These are phyloP conservation scores for Acanthurus leucopareius DNA, from an alignment of 2,797 vertebrate genomes.

Conservation along the genomic window DNA sequence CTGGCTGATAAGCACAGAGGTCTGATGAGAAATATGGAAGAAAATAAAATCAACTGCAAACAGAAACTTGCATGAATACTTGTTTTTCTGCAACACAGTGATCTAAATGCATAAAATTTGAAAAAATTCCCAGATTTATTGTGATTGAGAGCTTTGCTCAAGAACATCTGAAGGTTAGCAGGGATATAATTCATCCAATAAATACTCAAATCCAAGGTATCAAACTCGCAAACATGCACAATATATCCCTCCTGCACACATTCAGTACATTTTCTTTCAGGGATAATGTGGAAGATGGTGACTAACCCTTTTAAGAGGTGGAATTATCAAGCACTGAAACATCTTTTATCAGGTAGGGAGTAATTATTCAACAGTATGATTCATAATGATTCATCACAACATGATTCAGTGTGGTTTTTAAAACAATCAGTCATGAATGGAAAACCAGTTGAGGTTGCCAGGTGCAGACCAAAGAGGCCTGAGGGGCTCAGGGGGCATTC, in stretches of 20 bases:
- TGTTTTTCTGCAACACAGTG: not conserved
- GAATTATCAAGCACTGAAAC: not conserved
- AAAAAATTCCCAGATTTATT: too few species aligned
- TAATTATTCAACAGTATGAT: not conserved
- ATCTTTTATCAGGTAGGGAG: not conserved
- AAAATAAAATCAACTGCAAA: not conserved
- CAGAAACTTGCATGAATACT: not conserved
- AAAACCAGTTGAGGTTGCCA: not conserved
- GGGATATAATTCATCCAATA: not conserved
- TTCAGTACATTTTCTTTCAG: not conserved
- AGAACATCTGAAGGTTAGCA: not conserved
- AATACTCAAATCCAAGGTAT: not conserved
- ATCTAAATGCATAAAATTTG: not conserved
- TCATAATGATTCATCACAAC: too few species aligned
- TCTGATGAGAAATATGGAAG: not conserved
- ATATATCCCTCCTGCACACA: not conserved
- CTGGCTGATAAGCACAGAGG: constrained; percentile 12
- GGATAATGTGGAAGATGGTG: not conserved
- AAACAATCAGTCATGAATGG: constrained; percentile 1
- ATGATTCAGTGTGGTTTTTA: not conserved
- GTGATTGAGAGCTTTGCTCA: not conserved
- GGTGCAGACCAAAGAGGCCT: not conserved
- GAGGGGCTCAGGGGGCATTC: too few species aligned
- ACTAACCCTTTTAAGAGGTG: not conserved
- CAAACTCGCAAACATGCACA: not conserved